Conservation (phyloP, 2,113 vertebrate species). For the Coregonus clupeaformis region DNA sequence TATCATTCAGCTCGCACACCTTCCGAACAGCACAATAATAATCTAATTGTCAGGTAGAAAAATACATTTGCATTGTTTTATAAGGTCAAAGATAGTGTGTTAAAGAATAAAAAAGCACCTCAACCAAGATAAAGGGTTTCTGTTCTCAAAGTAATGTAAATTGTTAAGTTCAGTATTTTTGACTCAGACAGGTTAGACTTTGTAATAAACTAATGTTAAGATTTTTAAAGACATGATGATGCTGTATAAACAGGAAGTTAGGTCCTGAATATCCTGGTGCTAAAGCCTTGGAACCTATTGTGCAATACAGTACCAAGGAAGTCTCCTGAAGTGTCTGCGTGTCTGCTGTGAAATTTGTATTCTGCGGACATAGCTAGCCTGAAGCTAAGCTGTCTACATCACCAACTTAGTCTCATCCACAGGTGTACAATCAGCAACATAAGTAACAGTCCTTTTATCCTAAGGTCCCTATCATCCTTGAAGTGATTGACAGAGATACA, state of each 20-base stretch:
- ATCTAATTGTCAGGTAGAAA: slow-evolving; percentile 71
- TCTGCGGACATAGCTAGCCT: slow-evolving; percentile 18
- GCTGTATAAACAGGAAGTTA: not conserved
- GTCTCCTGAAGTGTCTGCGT: not conserved
- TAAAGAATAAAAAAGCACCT: slow-evolving; percentile 38
- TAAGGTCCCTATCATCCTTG: slow-evolving; percentile 62
- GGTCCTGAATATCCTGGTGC: not conserved
- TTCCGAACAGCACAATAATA: slow-evolving; percentile 68
- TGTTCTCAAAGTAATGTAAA: slow-evolving; percentile 44
- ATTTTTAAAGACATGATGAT: not conserved
- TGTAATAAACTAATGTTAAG: slow-evolving; percentile 1
- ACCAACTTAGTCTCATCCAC: slow-evolving; percentile 31
- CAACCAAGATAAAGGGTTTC: slow-evolving; percentile 35
- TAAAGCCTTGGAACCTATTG: slow-evolving; percentile 5
- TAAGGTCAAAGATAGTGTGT: slow-evolving; percentile 62
- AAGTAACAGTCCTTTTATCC: slow-evolving; percentile 63
- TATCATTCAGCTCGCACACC: slow-evolving; percentile 64
- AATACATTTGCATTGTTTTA: slow-evolving; percentile 41
- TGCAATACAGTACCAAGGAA: not conserved
- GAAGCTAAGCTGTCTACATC: slow-evolving; percentile 22
- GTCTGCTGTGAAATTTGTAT: slow-evolving; percentile 22
- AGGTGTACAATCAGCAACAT: slow-evolving; percentile 43
- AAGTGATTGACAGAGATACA: slow-evolving; percentile 35
- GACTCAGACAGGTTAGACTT: slow-evolving; percentile 8
- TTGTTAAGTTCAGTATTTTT: not conserved